These are phyloP conservation scores for Anguilla anguilla DNA, from an alignment of 2,797 vertebrate species.

Conservation along the genomic window DNA sequence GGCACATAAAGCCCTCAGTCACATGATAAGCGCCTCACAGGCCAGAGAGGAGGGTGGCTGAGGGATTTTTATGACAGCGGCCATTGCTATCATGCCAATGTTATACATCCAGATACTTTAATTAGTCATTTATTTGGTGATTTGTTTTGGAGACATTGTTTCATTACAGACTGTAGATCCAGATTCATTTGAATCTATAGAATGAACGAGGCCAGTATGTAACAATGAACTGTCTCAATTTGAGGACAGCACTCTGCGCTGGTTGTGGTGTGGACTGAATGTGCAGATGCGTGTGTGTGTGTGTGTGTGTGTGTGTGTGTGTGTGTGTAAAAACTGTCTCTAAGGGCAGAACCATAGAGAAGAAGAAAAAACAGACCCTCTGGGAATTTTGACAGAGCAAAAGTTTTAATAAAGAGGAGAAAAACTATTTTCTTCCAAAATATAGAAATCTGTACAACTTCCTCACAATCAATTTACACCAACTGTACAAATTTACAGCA, in stretches of 20 bases:
- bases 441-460: constrained; percentile 99
- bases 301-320: background rate
- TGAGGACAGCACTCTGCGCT: background rate
- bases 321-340: background rate
- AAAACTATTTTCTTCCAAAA: constrained; percentile 98
- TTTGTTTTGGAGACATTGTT: no score
- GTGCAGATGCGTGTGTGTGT: background rate
- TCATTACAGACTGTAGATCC: no score
- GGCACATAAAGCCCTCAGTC: background rate
- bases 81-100: background rate
- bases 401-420: constrained; percentile 99
- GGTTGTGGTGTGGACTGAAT: background rate
- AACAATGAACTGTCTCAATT: background rate
- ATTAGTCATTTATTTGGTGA: no score
- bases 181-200: no score
- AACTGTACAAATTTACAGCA: constrained; percentile 99
- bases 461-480: constrained; percentile 99
- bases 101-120: background rate
- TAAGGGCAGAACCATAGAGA: constrained; percentile 38
- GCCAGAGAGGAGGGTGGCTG: no score
- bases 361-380: constrained; percentile 41
- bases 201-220: background rate
- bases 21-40: no score
- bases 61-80: background rate
- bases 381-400: constrained; percentile 97